These are phyloP conservation scores for Aulostomus chinensis DNA, from an alignment of 2,797 vertebrate genomes.

Conservation along the genomic window DNA sequence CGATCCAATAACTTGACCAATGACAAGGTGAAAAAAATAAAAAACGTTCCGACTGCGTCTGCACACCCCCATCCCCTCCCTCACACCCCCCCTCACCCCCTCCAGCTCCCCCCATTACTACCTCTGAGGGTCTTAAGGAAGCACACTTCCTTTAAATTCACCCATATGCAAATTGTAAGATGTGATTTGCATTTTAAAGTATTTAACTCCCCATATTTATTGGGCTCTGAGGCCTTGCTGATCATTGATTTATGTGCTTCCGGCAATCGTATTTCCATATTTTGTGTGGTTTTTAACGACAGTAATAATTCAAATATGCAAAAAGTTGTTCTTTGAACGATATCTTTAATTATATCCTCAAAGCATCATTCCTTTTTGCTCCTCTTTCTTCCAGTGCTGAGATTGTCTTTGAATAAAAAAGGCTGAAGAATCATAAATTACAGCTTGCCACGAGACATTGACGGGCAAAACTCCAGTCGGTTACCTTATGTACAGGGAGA, in stretches of 20 bases:
- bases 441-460: conserved; percentile 79
- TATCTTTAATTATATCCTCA: conserved; percentile 99
- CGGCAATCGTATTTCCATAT: conserved; percentile 99
- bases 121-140: conserved; percentile 97
- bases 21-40: conserved; percentile 83
- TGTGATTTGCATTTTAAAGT: conserved; percentile 99
- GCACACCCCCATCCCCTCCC: too few relatives aligned
- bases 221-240: conserved; percentile 98
- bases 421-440: conserved; percentile 86
- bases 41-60: conserved; percentile 60
- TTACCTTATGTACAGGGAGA: conserved; percentile 77
- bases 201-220: conserved; percentile 99
- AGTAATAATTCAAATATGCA: conserved; percentile 99
- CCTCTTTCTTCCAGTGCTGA: conserved; percentile 59
- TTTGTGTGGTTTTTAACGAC: conserved; percentile 99
- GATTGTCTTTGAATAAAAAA: conserved; percentile 81
- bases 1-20: conserved; percentile 94
- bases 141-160: conserved; percentile 97
- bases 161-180: conserved; percentile 96
- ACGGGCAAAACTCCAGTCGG: conserved; percentile 52
- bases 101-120: conserved; percentile 86
- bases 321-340: conserved; percentile 99
- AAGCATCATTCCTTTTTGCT: conserved; percentile 93
- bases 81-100: conserved; percentile 74
- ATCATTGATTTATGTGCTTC: conserved; percentile 99